A percentile compares a stretch with the other conserved stretches of the same genome.
Evolutionary conservation across 1,140 invertebrate genomes (phyloP).

Genomic region (Leptopilina boulardi): DNA sequence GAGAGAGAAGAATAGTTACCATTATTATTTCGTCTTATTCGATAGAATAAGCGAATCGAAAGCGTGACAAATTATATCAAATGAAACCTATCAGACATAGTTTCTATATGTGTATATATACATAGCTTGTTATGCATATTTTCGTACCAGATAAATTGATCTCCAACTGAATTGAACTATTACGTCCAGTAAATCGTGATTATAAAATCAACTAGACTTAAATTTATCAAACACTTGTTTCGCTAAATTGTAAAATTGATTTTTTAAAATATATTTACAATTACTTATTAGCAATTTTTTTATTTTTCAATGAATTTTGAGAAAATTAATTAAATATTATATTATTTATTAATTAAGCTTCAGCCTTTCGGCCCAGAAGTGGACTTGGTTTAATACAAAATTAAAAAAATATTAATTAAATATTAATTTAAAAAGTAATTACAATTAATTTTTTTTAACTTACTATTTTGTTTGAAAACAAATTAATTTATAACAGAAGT

Average conservation of each 20-base stretch:
- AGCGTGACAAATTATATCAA: conserved; percentile 22
- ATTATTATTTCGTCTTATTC: not conserved
- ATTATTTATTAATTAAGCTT: no score
- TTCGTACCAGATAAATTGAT: conserved; percentile 10
- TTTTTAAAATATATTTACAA: no score
- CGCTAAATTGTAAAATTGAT: not conserved
- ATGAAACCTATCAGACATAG: conserved; percentile 16
- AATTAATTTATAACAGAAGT: not conserved
- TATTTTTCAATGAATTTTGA: no score
- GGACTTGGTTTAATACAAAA: no score
- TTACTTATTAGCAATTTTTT: no score
- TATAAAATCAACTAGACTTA: not conserved
- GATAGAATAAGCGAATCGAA: not conserved
- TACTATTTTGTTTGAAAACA: not conserved
- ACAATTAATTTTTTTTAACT: not conserved
- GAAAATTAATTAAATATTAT: no score
- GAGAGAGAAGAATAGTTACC: conserved; percentile 23
- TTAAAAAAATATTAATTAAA: no score
- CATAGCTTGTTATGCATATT: conserved; percentile 28
- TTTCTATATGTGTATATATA: not conserved
- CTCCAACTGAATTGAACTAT: conserved; percentile 9
- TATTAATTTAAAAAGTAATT: not conserved
- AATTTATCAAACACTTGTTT: conserved; percentile 2
- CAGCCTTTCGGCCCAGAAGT: no score
- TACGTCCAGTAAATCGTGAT: not conserved